Evolutionary conservation across 2,888 invertebrate species (phyloP).

Genomic region (Mythimna impura): DNA sequence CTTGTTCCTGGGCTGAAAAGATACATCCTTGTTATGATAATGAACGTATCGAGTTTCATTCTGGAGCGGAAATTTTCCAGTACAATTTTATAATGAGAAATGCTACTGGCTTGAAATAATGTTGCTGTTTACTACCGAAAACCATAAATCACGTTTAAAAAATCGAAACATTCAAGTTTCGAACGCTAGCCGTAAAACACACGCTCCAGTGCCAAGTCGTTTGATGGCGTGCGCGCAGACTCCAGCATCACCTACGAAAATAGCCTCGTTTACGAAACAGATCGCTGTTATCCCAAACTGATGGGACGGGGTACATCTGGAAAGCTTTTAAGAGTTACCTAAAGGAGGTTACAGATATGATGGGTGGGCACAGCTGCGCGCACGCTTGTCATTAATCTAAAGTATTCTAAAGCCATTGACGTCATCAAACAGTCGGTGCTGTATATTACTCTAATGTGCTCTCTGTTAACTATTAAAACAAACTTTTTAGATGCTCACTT

Average conservation of each 20-base stretch:
- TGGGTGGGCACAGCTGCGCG: slow-evolving; percentile 64
- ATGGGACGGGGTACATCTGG: slow-evolving; percentile 72
- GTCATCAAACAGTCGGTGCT: slow-evolving; percentile 53
- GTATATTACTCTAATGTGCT: slow-evolving; percentile 32
- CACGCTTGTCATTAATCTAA: slow-evolving; percentile 55
- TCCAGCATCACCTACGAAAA: slow-evolving; percentile 89
- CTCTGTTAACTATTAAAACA: slow-evolving; percentile 42
- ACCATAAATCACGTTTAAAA: slow-evolving; percentile 53
- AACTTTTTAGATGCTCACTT: slow-evolving; percentile 31
- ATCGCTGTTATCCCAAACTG: slow-evolving; percentile 73
- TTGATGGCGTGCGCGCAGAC: slow-evolving; percentile 78
- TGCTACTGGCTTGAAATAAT: slow-evolving; percentile 24
- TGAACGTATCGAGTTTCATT: slow-evolving; percentile 19
- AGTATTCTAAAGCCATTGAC: slow-evolving; percentile 59
- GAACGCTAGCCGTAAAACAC: slow-evolving; percentile 86
- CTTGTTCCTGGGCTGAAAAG: slow-evolving; percentile 94
- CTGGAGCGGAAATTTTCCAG: slow-evolving; percentile 13
- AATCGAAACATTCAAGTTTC: slow-evolving; percentile 74
- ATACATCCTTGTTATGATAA: slow-evolving; percentile 19
- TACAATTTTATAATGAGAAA: neutral
- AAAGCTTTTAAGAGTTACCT: slow-evolving; percentile 69
- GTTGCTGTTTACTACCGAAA: slow-evolving; percentile 33
- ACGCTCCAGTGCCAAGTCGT: slow-evolving; percentile 89
- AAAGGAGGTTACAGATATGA: slow-evolving; percentile 61
- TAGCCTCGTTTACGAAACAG: slow-evolving; percentile 82